Evolutionary conservation across 1,140 invertebrate genomes (phyloP), one percentile per base, ranked within the genome.

Genomic region (Mercenaria mercenaria): DNA sequence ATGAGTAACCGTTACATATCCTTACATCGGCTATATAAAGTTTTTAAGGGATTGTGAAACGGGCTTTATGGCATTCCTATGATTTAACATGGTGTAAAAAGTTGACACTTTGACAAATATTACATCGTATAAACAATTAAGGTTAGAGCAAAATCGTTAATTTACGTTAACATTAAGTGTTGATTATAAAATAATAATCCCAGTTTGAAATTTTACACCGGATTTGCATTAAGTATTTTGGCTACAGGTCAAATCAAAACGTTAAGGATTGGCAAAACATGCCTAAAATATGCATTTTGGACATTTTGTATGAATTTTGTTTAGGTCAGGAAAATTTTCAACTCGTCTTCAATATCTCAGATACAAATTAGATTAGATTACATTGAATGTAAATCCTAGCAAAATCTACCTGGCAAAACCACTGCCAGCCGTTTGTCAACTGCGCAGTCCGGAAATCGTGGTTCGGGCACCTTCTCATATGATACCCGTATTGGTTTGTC

Each of bases 21-120:
- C 59, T 29, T 29, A 64, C 6, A 64, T 64, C 43, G 15, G 15
- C 43, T 47, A 8, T 47, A 15, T 47, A 47, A 47, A 8, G 43
- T 47, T 47, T n/a, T 47, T 6, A 47, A 64, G 26, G 59, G 59
- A 64, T 64, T 64, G 59, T 47, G 59, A 20, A 29, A 1, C 23
- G 10, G 3, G 59, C 4, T 29, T 26, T 59, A 52, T 79, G 10
- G 29, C 43, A 79, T 79, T 34, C 76, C 76, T 8, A 56, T 79
- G 32, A 79, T 79, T 79, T 52, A 79, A 79, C 56, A 79, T 34
- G 47, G 76, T 79, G 76, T 79, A 79, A 79, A 79, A 72, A 79
- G 47, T 79, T 79, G 76, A 79, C 76, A 79, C 76, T 37, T 56
- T 79, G 76, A 79, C 50, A 79, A 79, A 79, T 79, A 32, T 52